Conservation (phyloP, 2,888 invertebrate genomes). For the Tetranychus truncatus region DNA sequence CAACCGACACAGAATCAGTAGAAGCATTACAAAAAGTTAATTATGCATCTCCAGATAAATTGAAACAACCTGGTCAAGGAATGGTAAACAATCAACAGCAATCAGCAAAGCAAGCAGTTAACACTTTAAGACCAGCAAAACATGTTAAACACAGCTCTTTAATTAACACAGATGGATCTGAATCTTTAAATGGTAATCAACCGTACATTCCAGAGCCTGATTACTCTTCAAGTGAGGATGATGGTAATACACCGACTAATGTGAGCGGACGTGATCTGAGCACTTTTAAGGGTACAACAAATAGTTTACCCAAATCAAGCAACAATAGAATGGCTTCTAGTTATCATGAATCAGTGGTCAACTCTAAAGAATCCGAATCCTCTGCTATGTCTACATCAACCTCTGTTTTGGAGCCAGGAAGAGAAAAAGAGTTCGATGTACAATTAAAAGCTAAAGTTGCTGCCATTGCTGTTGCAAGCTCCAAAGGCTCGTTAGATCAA, state of each 20-base stretch:
- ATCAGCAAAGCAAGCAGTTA: constrained; percentile 16
- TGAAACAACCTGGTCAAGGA: background rate
- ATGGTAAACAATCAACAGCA: background rate
- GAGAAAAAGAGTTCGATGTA: background rate
- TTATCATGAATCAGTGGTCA: background rate
- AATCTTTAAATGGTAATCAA: background rate
- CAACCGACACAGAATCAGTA: background rate
- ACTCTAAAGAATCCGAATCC: background rate
- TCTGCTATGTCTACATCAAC: background rate
- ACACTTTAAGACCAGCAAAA: background rate
- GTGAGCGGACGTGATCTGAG: constrained; percentile 19
- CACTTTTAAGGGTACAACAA: constrained; percentile 18
- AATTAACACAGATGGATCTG: background rate
- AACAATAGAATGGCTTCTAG: constrained; percentile 2
- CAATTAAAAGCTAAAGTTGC: background rate
- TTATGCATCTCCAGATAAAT: background rate
- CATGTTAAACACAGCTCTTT: background rate
- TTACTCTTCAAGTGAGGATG: constrained; percentile 61
- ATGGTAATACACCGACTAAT: constrained; percentile 37
- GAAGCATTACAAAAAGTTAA: background rate
- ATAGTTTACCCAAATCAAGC: background rate
- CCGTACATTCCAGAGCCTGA: constrained; percentile 81
- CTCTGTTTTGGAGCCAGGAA: background rate
- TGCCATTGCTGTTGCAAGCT: background rate
- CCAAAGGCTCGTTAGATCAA: background rate